Evolutionary conservation across 2,888 invertebrate species (phyloP).

Genomic region (Psococerastis gibbosa): DNA sequence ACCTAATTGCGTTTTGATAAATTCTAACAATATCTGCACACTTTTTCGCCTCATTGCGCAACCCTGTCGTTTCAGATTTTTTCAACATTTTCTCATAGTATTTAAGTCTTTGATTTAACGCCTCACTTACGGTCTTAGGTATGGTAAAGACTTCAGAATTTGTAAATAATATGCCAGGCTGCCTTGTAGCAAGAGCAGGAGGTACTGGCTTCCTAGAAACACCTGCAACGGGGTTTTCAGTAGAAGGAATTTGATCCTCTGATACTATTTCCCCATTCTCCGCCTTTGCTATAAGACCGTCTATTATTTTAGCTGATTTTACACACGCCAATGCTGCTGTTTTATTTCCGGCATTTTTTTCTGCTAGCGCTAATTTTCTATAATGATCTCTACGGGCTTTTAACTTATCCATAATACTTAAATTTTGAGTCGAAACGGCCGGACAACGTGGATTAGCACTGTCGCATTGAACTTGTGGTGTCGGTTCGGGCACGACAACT

Average conservation of each 20-base stretch:
- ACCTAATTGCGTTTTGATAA: conserved; percentile 2
- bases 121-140: conserved; percentile 1
- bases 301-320: not conserved
- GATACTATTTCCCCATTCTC: not conserved
- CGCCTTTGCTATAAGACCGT: not conserved
- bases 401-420: no score
- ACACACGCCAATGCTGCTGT: not conserved
- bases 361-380: not conserved
- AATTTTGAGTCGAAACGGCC: not conserved
- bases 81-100: not conserved
- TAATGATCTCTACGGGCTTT: not conserved
- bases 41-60: not conserved
- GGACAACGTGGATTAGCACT: not conserved
- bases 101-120: conserved; percentile 2
- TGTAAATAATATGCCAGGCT: not conserved
- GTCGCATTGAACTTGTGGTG: not conserved
- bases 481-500: not conserved
- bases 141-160: not conserved
- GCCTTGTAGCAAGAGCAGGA: not conserved
- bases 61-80: not conserved
- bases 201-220: no score
- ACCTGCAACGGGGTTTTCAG: no score
- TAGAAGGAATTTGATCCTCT: not conserved
- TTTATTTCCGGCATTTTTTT: not conserved
- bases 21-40: not conserved